phyloP scores from a whole-genome alignment of 1,140 invertebrate genomes.

The Ips nitidus region DNA sequence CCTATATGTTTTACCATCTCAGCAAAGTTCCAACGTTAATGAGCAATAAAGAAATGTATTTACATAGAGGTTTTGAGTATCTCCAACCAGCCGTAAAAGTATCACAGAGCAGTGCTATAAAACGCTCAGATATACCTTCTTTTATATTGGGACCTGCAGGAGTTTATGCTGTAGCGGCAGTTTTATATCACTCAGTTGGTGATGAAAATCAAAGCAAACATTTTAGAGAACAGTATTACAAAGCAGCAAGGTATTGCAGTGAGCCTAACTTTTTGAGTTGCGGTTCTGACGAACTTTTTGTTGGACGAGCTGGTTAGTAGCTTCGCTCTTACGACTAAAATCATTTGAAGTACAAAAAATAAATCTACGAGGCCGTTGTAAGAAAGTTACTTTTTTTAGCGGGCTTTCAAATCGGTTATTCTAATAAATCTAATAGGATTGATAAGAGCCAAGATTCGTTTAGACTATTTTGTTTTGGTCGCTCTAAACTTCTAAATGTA shows the following conservation, averaged over 20 bases:
- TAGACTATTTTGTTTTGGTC: too few species aligned
- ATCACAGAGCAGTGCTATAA: constrained; percentile 32
- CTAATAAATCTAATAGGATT: too few species aligned
- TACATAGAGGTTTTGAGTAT: constrained; percentile 55
- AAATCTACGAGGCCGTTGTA: too few species aligned
- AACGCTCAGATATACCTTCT: constrained; percentile 49
- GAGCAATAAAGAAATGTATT: constrained; percentile 49
- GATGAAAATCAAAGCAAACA: constrained; percentile 49
- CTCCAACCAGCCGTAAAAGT: constrained; percentile 54
- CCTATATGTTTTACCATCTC: constrained; percentile 60
- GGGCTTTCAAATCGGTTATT: too few species aligned
- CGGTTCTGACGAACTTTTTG: constrained; percentile 82
- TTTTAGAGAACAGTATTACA: constrained; percentile 51
- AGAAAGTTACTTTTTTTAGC: too few species aligned
- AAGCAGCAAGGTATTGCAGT: constrained; percentile 50
- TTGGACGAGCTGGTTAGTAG: constrained; percentile 65
- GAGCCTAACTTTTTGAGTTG: constrained; percentile 65
- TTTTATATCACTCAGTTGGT: constrained; percentile 56
- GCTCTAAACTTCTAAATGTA: too few species aligned
- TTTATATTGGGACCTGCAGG: constrained; percentile 66
- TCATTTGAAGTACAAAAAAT: background rate
- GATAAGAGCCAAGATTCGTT: too few species aligned
- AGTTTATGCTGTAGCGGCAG: constrained; percentile 62
- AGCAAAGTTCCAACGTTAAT: constrained; percentile 54
- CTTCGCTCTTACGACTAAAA: background rate